Evolutionary conservation across 2,888 invertebrate species (phyloP).

Genomic region (Agrochola lychnidis): DNA sequence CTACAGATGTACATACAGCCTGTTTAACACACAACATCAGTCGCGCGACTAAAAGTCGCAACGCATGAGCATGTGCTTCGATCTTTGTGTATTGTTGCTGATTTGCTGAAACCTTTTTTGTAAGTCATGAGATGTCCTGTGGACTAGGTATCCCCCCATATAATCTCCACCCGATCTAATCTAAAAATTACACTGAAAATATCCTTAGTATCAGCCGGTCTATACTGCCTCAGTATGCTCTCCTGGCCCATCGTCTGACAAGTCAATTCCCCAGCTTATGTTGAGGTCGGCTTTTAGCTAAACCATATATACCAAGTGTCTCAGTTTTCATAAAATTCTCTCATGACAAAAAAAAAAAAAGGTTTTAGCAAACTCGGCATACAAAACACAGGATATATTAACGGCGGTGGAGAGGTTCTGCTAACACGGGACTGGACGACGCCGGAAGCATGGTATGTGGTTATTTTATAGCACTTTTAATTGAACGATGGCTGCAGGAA

Average conservation of each 20-base stretch:
- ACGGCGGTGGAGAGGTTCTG: constrained; percentile 53
- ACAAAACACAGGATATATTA: constrained; percentile 31
- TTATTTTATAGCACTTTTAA: constrained; percentile 29
- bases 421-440: constrained; percentile 58
- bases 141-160: neutral
- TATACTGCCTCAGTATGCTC: neutral
- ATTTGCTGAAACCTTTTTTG: constrained; percentile 33
- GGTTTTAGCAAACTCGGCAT: constrained; percentile 23
- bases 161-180: too few species aligned
- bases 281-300: neutral
- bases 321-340: neutral
- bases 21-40: constrained; percentile 48
- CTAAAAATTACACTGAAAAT: too few species aligned
- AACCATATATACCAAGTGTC: neutral
- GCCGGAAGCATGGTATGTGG: constrained; percentile 77
- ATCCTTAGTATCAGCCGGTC: too few species aligned
- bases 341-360: constrained; percentile 25
- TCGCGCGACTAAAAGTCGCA: constrained; percentile 52
- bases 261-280: neutral
- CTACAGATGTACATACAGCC: constrained; percentile 51
- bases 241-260: neutral
- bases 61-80: constrained; percentile 69
- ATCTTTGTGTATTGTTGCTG: constrained; percentile 44
- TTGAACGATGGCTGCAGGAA: constrained; percentile 9
- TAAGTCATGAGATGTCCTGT: neutral